A percentile compares a stretch with the other conserved stretches of the same genome.
Evolutionary conservation across 2,888 invertebrate species (phyloP).

Genomic region (Litoditis marina): DNA sequence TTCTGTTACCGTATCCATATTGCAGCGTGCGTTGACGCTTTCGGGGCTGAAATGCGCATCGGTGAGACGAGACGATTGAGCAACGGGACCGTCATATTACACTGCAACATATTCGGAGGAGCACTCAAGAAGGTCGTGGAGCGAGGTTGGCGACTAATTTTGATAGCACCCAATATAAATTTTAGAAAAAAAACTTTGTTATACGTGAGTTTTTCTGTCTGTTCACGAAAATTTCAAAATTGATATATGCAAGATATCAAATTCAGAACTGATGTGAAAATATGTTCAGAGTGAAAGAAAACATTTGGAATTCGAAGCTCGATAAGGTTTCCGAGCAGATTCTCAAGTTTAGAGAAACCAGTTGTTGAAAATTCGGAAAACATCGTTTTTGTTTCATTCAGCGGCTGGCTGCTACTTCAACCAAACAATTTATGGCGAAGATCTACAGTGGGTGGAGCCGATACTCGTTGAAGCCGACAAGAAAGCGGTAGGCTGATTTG

Average conservation of each 20-base stretch:
- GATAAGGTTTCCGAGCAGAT: too few species aligned
- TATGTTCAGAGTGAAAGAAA: constrained; percentile 6
- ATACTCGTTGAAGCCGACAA: neutral
- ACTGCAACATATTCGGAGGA: constrained; percentile 40
- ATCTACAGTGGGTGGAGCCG: constrained; percentile 43
- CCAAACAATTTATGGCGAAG: constrained; percentile 37
- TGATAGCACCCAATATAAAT: too few species aligned
- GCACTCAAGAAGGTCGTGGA: constrained; percentile 42
- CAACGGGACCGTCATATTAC: constrained; percentile 42
- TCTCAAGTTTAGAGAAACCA: too few species aligned
- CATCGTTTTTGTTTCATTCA: too few species aligned
- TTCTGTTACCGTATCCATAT: neutral
- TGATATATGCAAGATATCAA: too few species aligned
- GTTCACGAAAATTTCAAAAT: too few species aligned
- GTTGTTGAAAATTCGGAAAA: too few species aligned
- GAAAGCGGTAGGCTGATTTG: too few species aligned
- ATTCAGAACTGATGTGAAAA: neutral
- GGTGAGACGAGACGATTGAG: constrained; percentile 33
- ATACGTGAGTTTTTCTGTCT: neutral
- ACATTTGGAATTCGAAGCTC: too few species aligned
- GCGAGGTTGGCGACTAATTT: constrained; percentile 22
- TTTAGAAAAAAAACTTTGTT: too few species aligned
- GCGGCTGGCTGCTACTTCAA: constrained; percentile 47
- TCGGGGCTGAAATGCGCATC: constrained; percentile 32
- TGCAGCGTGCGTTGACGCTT: constrained; percentile 39